These are phyloP conservation scores for Cydia fagiglandana DNA, from an alignment of 1,140 invertebrate genomes.

Conservation along the genomic window DNA sequence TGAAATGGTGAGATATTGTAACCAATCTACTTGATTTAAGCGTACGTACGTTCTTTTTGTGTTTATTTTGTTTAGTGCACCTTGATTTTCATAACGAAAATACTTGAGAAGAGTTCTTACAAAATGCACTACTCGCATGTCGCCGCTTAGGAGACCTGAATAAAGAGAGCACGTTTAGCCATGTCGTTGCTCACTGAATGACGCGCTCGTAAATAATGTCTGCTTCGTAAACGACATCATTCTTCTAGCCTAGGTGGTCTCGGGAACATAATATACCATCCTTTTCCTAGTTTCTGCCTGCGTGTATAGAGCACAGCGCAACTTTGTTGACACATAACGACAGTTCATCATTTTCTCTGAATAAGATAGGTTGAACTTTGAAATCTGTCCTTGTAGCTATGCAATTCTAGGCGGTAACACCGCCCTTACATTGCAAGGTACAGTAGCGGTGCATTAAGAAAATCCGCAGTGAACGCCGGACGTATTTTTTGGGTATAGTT, in stretches of 20 bases:
- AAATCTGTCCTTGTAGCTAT: too few relatives aligned
- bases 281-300: background rate
- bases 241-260: slow-evolving; percentile 32
- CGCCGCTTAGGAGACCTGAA: slow-evolving; percentile 18
- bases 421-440: background rate
- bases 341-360: background rate
- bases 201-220: slow-evolving; percentile 31
- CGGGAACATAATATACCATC: slow-evolving; percentile 18
- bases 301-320: background rate
- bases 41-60: background rate
- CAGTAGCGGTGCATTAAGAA: background rate
- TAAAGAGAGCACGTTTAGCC: slow-evolving; percentile 30
- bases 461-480: too few relatives aligned
- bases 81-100: background rate
- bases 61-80: background rate
- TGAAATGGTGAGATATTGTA: too few relatives aligned
- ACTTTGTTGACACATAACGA: background rate
- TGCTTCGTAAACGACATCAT: slow-evolving; percentile 31
- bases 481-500: too few relatives aligned
- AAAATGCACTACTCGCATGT: slow-evolving; percentile 3
- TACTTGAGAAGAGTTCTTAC: background rate
- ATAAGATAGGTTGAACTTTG: background rate
- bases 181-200: slow-evolving; percentile 31
- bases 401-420: too few relatives aligned
- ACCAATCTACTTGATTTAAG: background rate